These are phyloP conservation scores for Sebastes umbrosus DNA, from an alignment of 2,797 vertebrate genomes.

Conservation along the genomic window DNA sequence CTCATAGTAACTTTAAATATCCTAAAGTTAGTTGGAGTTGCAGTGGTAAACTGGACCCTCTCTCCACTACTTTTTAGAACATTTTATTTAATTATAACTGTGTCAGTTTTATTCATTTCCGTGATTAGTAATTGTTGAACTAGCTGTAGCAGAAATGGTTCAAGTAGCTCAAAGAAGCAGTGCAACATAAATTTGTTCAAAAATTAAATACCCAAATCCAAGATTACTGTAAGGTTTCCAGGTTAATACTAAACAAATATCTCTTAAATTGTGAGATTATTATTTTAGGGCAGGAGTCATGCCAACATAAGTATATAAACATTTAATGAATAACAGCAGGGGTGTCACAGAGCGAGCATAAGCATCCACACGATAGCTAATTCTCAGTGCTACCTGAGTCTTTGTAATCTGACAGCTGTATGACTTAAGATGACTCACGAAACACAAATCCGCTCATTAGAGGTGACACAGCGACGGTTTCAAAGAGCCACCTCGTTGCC, in stretches of 20 bases:
- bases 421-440: conserved; percentile 28
- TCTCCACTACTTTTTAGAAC: no score
- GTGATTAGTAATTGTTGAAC: background rate
- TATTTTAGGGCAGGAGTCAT: conserved; percentile 10
- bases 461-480: conserved; percentile 20
- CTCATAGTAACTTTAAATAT: no score
- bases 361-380: conserved; percentile 17
- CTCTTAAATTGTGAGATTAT: conserved; percentile 14
- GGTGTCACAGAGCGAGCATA: background rate
- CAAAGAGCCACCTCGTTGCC: conserved; percentile 13
- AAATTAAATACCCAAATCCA: conserved; percentile 1
- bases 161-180: background rate
- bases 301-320: conserved; percentile 6
- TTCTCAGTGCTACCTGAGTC: conserved; percentile 30
- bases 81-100: background rate
- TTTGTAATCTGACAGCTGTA: conserved; percentile 53
- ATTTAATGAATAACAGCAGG: conserved; percentile 29
- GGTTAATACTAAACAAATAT: background rate
- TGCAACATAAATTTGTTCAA: background rate
- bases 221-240: background rate
- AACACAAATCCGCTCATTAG: conserved; percentile 58
- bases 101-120: background rate
- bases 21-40: background rate
- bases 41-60: background rate
- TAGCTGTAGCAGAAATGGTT: background rate